A percentile compares a stretch with the other conserved stretches of the same genome.
Evolutionary conservation across 2,797 vertebrate species (phyloP).

Genomic region (Borostomias antarcticus): DNA sequence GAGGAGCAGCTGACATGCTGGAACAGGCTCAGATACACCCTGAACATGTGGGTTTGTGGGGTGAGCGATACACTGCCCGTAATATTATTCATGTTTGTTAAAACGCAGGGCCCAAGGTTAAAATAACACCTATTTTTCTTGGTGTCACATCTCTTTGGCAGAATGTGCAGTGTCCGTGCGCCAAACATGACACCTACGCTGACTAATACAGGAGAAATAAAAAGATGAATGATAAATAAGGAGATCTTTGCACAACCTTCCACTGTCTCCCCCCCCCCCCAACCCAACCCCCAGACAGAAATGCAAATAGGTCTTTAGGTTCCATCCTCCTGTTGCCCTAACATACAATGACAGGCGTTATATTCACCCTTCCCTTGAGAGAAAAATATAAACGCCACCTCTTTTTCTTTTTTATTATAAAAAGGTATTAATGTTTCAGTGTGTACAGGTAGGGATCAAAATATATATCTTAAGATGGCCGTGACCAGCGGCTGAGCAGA

Average conservation of each 20-base stretch:
- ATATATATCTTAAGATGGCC: conserved; percentile 73
- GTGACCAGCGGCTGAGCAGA: conserved; percentile 71
- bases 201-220: conserved; percentile 69
- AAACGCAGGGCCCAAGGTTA: conserved; percentile 79
- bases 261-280: conserved; percentile 38
- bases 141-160: conserved; percentile 73
- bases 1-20: conserved; percentile 61
- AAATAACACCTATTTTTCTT: conserved; percentile 77
- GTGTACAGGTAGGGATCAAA: conserved; percentile 64
- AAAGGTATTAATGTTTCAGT: conserved; percentile 71
- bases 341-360: conserved; percentile 75
- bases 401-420: conserved; percentile 72
- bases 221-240: conserved; percentile 76
- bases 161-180: conserved; percentile 61
- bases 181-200: conserved; percentile 74
- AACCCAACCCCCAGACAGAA: conserved; percentile 61
- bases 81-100: conserved; percentile 80
- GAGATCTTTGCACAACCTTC: conserved; percentile 52
- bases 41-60: conserved; percentile 46
- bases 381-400: conserved; percentile 52
- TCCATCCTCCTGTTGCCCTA: conserved; percentile 70
- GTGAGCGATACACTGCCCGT: conserved; percentile 55
- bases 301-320: conserved; percentile 79
- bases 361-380: conserved; percentile 57
- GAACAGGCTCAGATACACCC: conserved; percentile 55